Evolutionary conservation across 2,888 invertebrate species (phyloP).

Genomic region (Drosophila meridiana): DNA sequence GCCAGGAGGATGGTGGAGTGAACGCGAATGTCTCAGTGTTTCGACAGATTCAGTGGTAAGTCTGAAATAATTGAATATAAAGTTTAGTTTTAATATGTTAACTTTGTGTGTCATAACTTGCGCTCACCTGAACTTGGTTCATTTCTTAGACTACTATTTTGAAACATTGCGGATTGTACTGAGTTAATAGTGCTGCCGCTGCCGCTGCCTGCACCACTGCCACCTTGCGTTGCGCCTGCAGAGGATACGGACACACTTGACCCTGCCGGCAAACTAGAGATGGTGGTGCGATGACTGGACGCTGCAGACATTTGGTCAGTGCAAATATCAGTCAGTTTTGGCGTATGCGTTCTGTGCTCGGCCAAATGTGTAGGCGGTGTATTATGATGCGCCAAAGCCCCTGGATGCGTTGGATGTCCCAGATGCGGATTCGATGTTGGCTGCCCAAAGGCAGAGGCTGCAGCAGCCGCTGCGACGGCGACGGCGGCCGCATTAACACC

Average conservation of each 20-base stretch:
- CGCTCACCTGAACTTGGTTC: slow-evolving; percentile 85
- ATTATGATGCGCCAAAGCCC: slow-evolving; percentile 49
- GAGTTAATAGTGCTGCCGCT: slow-evolving; percentile 59
- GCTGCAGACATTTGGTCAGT: slow-evolving; percentile 74
- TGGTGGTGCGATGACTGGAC: slow-evolving; percentile 72
- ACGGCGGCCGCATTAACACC: slow-evolving; percentile 81
- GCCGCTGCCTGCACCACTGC: slow-evolving; percentile 34
- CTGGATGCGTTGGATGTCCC: slow-evolving; percentile 57
- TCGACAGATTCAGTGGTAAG: slow-evolving; percentile 95
- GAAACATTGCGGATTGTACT: slow-evolving; percentile 80
- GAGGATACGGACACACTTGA: slow-evolving; percentile 60
- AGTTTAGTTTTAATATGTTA: background rate
- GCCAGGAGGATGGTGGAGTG: slow-evolving; percentile 19
- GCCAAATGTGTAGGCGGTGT: slow-evolving; percentile 70
- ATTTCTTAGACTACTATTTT: slow-evolving; percentile 85
- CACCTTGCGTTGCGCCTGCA: slow-evolving; percentile 44
- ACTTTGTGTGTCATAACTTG: background rate
- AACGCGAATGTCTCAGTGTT: slow-evolving; percentile 87
- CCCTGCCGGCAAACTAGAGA: slow-evolving; percentile 66
- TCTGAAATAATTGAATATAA: slow-evolving; percentile 87
- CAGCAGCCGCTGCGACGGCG: slow-evolving; percentile 77
- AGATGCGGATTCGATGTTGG: slow-evolving; percentile 59
- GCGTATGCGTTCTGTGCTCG: slow-evolving; percentile 63
- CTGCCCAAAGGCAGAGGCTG: slow-evolving; percentile 76
- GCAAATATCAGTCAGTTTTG: slow-evolving; percentile 79